Base-by-base conservation (phyloP, 2,888 invertebrate genomes). In the Drosophila kambysellisi region DNA sequence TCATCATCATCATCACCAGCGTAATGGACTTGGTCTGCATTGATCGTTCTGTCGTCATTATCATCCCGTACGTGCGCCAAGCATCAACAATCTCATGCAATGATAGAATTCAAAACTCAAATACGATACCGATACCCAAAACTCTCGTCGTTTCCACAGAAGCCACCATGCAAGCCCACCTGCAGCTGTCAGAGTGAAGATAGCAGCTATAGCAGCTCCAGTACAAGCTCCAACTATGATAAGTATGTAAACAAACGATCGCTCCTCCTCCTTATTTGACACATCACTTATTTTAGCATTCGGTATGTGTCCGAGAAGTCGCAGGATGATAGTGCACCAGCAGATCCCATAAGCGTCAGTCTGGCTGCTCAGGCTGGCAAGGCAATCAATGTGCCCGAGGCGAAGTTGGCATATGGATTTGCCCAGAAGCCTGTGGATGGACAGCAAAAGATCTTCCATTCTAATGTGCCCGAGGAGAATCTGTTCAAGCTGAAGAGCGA, bases 341-440 rank as follows among this genome's bases (percentile, higher is more conserved):
- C 94, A 0, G 94, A 94, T 91, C 93, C 94, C 9, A 93, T 94
- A 1, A 94, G 94, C 48, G 86, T 94, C 20, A 91, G 93, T 7
- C 76, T 94, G 25, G 94, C 94, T 2, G 91, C 92, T 52, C 93
- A 93, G 70, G 91, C 93, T 15, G 92, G 92, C 20, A 93, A 93
- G 57, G 91, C 93, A 11, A 92, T 93, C 50, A 89, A 91, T 29
- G 91, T 93, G 8, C 93, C 93, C 0, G 95, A 95, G 84, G 94
- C 94, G 11, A 93, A 93, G 74, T 82, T 95, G 9, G 91, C 94
- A 6, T 95, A 94, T 75, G 95, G 95, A 3, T 95, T 94, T 70
- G 91, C 92, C 12, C 93, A 93, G 20, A 78, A 83, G 33, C 95
- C 95, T 2, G 83, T 92, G 20, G 94, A 95, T 59, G 89, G 91